Percentiles rank a stretch among this genome's conserved stretches.
Evolutionary conservation across 2,888 invertebrate genomes (phyloP).

Genomic region (Euplagia quadripunctaria): DNA sequence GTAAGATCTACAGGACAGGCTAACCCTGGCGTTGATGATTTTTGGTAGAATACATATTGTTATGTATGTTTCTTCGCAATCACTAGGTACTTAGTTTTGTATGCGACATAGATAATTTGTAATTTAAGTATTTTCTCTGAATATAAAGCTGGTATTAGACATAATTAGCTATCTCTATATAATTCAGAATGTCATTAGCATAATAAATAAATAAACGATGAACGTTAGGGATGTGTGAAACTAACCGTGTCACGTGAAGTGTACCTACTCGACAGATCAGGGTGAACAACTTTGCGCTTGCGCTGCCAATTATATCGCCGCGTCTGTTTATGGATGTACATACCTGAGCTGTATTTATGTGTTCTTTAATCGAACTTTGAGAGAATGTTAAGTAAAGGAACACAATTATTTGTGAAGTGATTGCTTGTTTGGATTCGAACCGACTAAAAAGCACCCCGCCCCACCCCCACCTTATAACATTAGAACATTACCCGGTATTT

Average conservation of each 20-base stretch:
- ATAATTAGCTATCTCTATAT: background rate
- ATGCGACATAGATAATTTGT: background rate
- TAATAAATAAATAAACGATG: conserved; percentile 7
- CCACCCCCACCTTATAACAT: background rate
- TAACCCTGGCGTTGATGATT: background rate
- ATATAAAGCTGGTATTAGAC: background rate
- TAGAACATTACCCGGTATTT: too few relatives aligned
- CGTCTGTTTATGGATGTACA: conserved; percentile 3
- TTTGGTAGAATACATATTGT: background rate
- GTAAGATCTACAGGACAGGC: too few relatives aligned
- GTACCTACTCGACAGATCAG: conserved; percentile 61
- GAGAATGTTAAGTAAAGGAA: background rate
- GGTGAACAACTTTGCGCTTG: conserved; percentile 55
- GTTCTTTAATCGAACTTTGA: background rate
- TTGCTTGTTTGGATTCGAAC: background rate
- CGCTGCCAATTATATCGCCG: conserved; percentile 44
- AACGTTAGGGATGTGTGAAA: conserved; percentile 47
- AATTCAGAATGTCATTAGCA: background rate
- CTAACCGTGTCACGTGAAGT: conserved; percentile 68
- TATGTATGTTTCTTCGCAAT: background rate
- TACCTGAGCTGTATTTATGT: background rate
- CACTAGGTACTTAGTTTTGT: background rate
- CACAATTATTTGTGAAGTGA: background rate
- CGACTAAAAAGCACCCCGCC: too few relatives aligned
- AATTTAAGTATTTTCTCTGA: background rate